Conservation (phyloP, 2,113 vertebrate species). For the Oplegnathus fasciatus region DNA sequence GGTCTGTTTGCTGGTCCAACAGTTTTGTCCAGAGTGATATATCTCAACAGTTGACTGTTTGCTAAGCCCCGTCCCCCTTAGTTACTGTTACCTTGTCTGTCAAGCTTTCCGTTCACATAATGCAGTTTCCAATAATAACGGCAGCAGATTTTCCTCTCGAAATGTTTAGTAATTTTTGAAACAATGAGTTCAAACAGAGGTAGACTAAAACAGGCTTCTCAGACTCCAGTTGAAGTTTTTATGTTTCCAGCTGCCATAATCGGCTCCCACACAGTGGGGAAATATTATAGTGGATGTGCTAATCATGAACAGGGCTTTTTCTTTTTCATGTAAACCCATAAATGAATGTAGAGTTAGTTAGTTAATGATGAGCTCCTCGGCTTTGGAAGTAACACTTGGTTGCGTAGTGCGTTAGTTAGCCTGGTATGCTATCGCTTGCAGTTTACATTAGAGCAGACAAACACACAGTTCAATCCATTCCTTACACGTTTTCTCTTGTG, state of each 20-base stretch:
- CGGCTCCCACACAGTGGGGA: background rate
- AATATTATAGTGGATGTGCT: background rate
- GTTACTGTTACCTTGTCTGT: background rate
- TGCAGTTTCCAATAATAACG: background rate
- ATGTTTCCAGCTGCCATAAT: background rate
- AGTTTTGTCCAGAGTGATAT: background rate
- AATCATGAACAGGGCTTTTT: background rate
- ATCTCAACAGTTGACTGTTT: background rate
- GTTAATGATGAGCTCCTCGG: background rate
- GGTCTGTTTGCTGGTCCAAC: background rate
- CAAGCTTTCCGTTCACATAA: background rate
- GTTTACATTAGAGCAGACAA: background rate
- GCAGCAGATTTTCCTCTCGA: background rate
- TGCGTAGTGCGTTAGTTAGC: background rate
- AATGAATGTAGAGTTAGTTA: background rate
- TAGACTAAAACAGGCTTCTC: background rate
- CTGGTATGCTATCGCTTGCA: background rate
- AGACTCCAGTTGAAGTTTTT: background rate
- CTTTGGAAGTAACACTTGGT: background rate
- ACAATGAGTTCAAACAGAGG: background rate
- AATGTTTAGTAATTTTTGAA: background rate
- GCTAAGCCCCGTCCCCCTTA: background rate
- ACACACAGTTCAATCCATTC: background rate
- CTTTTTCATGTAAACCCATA: background rate
- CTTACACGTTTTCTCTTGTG: background rate